Percentiles rank a stretch among this genome's conserved stretches.
These are phyloP conservation scores for Nycteola revayana DNA, from an alignment of 2,888 invertebrate species.

Conservation along the genomic window DNA sequence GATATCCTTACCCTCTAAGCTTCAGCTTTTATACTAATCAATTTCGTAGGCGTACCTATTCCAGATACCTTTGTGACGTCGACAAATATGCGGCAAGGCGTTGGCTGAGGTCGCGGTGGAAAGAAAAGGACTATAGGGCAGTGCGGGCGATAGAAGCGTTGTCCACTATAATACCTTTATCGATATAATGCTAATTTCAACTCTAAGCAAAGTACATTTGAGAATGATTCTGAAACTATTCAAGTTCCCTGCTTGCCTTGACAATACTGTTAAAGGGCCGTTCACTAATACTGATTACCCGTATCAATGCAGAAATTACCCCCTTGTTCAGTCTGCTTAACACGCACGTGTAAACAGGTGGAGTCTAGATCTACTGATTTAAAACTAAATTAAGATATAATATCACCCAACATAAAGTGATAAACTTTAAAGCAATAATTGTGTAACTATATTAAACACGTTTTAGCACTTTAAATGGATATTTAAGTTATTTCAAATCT, in stretches of 20 bases:
- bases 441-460: too few species aligned
- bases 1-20: conserved; percentile 47
- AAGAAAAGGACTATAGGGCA: conserved; percentile 52
- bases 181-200: conserved; percentile 23
- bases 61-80: conserved; percentile 70
- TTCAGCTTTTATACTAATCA: conserved; percentile 64
- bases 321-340: background rate
- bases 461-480: too few species aligned
- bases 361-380: too few species aligned
- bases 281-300: conserved; percentile 44
- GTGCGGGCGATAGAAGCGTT: conserved; percentile 19
- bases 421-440: too few species aligned
- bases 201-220: conserved; percentile 39
- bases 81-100: conserved; percentile 61
- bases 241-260: conserved; percentile 67
- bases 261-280: conserved; percentile 64
- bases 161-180: conserved; percentile 4
- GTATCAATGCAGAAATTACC: conserved; percentile 18
- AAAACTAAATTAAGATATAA: too few species aligned
- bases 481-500: too few species aligned
- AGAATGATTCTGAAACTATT: conserved; percentile 36
- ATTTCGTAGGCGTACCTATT: conserved; percentile 58
- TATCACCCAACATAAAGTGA: too few species aligned
- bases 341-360: too few species aligned
- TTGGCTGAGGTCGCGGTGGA: conserved; percentile 50